phyloP scores from a whole-genome alignment of 1,140 invertebrate species.

The Brachionus calyciflorus region DNA sequence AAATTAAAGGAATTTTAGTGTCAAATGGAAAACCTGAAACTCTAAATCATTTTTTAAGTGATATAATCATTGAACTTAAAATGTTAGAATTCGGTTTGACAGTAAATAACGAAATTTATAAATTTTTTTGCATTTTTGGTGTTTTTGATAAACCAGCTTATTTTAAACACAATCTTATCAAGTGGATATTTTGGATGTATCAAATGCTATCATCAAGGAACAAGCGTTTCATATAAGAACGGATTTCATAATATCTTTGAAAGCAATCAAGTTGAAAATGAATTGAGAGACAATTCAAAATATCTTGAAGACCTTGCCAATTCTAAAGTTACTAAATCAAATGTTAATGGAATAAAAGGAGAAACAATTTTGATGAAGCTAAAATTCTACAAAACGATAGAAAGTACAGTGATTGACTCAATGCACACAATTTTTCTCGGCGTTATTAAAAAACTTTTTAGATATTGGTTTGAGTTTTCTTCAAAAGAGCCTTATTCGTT shows the following conservation, averaged over 20 bases:
- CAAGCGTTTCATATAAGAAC: not conserved
- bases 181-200: not conserved
- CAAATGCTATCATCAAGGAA: constrained; percentile 11
- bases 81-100: not conserved
- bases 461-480: constrained; percentile 16
- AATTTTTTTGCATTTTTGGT: not conserved
- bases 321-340: not conserved
- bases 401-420: constrained; percentile 20
- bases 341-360: not conserved
- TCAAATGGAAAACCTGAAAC: not conserved
- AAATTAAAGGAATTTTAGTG: not conserved
- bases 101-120: not conserved
- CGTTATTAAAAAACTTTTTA: not conserved
- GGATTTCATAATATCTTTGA: not conserved
- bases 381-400: not conserved
- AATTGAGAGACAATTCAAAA: not conserved
- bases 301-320: not conserved
- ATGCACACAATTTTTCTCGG: constrained; percentile 20
- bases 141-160: not conserved
- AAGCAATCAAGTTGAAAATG: not conserved
- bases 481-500: not conserved
- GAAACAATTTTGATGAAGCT: constrained; percentile 9
- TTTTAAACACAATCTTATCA: not conserved
- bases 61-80: not conserved
- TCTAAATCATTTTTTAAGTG: not conserved